phyloP scores from a whole-genome alignment of 2,888 invertebrate species.

The Baronia brevicornis region DNA sequence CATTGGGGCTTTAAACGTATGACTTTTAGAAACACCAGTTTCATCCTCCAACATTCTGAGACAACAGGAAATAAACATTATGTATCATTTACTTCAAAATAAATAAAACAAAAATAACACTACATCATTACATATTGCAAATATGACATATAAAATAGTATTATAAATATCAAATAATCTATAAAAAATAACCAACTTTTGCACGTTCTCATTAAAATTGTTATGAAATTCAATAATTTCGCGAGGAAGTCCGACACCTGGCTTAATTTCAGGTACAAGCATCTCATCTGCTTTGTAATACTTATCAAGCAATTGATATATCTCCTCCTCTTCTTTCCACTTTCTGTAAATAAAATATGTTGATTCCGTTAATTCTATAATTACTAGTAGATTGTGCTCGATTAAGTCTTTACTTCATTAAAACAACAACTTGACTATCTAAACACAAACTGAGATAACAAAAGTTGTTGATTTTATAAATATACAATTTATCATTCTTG shows the following conservation, averaged over 20 bases:
- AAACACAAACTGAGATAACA: too few relatives aligned
- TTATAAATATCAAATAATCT: neutral
- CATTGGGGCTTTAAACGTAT: too few relatives aligned
- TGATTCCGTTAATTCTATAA: neutral
- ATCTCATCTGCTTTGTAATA: conserved; percentile 65
- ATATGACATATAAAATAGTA: neutral
- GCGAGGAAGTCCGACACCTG: conserved; percentile 44
- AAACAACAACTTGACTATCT: neutral
- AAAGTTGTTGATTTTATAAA: too few relatives aligned
- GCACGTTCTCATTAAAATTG: conserved; percentile 39
- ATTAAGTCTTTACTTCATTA: neutral
- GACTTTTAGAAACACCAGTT: too few relatives aligned
- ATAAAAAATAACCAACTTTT: conserved; percentile 31
- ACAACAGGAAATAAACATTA: too few relatives aligned
- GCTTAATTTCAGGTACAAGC: conserved; percentile 49
- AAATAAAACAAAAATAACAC: too few relatives aligned
- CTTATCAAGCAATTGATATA: conserved; percentile 49
- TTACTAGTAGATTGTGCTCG: neutral
- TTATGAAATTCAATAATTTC: conserved; percentile 44
- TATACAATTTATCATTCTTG: too few relatives aligned
- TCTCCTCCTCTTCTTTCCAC: conserved; percentile 59
- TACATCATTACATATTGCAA: neutral
- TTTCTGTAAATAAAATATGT: conserved; percentile 29
- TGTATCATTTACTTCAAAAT: too few relatives aligned
- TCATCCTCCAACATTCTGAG: too few relatives aligned